phyloP scores from a whole-genome alignment of 2,888 invertebrate species.

The Drosophila antonietae region DNA sequence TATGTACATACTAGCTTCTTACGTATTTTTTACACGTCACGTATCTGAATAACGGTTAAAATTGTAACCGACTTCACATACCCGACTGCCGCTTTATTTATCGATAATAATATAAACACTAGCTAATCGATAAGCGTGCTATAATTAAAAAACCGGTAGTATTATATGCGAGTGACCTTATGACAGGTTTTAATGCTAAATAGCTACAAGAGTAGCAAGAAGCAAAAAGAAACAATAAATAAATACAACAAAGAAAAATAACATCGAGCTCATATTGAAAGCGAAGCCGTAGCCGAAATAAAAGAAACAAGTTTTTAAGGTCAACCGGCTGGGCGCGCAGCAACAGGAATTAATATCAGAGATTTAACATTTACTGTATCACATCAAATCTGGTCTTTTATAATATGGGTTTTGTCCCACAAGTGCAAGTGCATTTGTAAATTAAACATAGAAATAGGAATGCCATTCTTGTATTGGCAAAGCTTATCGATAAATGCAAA shows the following conservation, averaged over 20 bases:
- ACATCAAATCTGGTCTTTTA: conserved; percentile 13
- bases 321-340: conserved; percentile 56
- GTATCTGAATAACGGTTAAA: conserved; percentile 27
- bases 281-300: conserved; percentile 40
- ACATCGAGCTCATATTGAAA: conserved; percentile 37
- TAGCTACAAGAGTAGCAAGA: conserved; percentile 32
- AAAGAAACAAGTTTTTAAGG: conserved; percentile 80
- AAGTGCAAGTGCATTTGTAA: neutral
- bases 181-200: conserved; percentile 54
- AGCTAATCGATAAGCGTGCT: conserved; percentile 1
- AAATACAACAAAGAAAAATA: neutral
- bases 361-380: conserved; percentile 8
- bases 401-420: neutral
- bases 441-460: neutral
- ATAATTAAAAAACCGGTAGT: conserved; percentile 56
- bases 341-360: conserved; percentile 11
- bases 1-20: neutral
- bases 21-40: conserved; percentile 41
- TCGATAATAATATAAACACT: conserved; percentile 37
- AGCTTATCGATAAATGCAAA: neutral
- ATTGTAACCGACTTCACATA: neutral
- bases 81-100: conserved; percentile 8
- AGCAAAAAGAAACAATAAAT: conserved; percentile 7
- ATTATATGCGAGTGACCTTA: conserved; percentile 61
- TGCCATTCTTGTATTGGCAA: neutral